Conservation (phyloP, 2,797 vertebrate species). For the Gymnoscopelus braueri region DNA sequence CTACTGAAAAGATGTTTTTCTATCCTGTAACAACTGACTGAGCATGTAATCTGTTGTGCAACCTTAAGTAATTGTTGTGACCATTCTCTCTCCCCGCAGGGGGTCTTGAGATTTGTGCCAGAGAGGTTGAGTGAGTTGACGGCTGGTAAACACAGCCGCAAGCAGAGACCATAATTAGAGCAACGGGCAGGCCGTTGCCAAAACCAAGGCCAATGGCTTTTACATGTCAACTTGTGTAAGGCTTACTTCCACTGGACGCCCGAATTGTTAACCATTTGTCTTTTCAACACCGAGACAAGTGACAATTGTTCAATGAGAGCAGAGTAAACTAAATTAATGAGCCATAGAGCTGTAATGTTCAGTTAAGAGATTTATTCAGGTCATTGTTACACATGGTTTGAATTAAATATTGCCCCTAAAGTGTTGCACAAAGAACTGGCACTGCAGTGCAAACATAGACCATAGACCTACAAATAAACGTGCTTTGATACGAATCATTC, state of each 20-base stretch:
- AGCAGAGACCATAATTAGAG: constrained; percentile 67
- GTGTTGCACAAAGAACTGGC: constrained; percentile 77
- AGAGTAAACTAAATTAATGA: constrained; percentile 37
- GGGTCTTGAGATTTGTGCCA: constrained; percentile 27
- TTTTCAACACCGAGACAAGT: constrained; percentile 20
- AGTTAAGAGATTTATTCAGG: constrained; percentile 87
- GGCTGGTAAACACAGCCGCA: constrained; percentile 59
- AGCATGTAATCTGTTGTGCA: constrained; percentile 36
- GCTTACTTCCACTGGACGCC: constrained; percentile 35
- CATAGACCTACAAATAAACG: constrained; percentile 76
- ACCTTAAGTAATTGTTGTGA: constrained; percentile 53
- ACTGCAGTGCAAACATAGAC: constrained; percentile 84
- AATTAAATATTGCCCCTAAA: constrained; percentile 76
- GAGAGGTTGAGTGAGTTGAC: constrained; percentile 54
- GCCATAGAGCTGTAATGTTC: constrained; percentile 48
- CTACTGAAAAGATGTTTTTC: constrained; percentile 33
- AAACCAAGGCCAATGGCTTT: constrained; percentile 43
- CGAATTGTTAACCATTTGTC: constrained; percentile 22
- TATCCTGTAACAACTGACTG: constrained; percentile 9
- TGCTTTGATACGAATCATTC: constrained; percentile 76
- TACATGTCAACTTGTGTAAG: constrained; percentile 57
- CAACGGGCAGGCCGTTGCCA: constrained; percentile 38
- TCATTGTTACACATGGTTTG: constrained; percentile 76
- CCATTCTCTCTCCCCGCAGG: constrained; percentile 55
- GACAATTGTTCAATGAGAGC: not conserved